phyloP scores from a whole-genome alignment of 2,888 invertebrate genomes.

The Leptogaster cylindrica region DNA sequence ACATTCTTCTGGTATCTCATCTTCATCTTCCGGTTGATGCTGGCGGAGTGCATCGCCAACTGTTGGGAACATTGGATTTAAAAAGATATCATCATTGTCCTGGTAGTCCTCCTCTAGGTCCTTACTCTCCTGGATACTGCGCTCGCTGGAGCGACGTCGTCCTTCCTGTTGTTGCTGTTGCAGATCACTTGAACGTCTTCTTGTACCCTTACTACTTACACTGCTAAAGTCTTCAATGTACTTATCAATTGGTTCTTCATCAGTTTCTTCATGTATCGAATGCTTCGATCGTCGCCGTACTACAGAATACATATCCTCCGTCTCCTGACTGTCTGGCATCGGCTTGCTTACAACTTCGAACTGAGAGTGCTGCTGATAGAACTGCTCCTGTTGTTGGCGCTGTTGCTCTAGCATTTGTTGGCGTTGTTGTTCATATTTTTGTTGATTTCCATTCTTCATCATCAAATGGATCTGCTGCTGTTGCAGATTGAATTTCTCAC shows the following conservation, averaged over 20 bases:
- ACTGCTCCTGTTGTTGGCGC: slow-evolving; percentile 27
- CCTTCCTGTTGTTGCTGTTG: slow-evolving; percentile 15
- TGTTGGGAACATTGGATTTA: slow-evolving; percentile 51
- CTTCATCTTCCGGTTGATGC: slow-evolving; percentile 46
- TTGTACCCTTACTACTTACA: slow-evolving; percentile 15
- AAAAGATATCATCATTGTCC: slow-evolving; percentile 46
- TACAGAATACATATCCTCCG: not conserved
- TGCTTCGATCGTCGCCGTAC: not conserved
- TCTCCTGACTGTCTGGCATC: slow-evolving; percentile 34
- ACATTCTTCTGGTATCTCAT: not conserved
- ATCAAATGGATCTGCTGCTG: slow-evolving; percentile 61
- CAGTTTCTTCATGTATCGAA: slow-evolving; percentile 8
- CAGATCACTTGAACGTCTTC: slow-evolving; percentile 32
- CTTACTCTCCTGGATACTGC: too few relatives aligned
- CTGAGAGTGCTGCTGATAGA: slow-evolving; percentile 22
- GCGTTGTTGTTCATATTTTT: slow-evolving; percentile 54
- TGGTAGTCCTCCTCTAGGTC: not conserved
- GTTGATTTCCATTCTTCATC: slow-evolving; percentile 61
- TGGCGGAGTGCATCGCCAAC: slow-evolving; percentile 50
- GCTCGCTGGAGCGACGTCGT: not conserved
- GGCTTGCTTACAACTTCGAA: slow-evolving; percentile 1
- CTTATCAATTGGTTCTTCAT: slow-evolving; percentile 36
- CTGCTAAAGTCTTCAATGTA: slow-evolving; percentile 38
- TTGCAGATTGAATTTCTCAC: slow-evolving; percentile 60
- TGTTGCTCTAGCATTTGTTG: slow-evolving; percentile 63